Percentiles rank a stretch among this genome's conserved stretches.
Conservation (phyloP, 2,888 invertebrate species). For the Eulithis prunata region DNA sequence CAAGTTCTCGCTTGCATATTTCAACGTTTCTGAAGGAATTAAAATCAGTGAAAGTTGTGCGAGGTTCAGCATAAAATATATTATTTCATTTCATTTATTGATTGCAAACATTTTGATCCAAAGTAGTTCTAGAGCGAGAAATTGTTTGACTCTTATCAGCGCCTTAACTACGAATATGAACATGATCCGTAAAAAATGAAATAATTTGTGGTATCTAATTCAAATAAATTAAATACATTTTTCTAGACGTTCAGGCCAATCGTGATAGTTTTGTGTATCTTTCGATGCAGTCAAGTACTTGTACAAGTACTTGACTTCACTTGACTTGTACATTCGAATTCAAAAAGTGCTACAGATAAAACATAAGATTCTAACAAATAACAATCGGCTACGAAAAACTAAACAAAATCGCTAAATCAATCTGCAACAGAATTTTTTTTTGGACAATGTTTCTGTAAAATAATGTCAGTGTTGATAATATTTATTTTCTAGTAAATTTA, state of each 20-base stretch:
- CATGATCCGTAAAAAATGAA: slow-evolving; percentile 20
- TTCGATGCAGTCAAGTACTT: background rate
- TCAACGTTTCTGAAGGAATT: no score
- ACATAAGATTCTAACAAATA: background rate
- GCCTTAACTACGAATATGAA: slow-evolving; percentile 20
- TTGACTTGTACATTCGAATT: background rate
- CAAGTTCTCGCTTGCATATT: no score
- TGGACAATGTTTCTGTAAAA: no score
- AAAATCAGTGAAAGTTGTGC: no score
- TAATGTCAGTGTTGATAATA: background rate
- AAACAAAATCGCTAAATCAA: background rate
- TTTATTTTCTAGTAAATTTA: background rate
- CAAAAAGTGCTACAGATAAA: background rate
- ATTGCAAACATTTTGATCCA: no score
- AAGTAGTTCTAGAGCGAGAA: no score
- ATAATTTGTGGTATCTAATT: slow-evolving; percentile 15
- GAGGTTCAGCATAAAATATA: no score
- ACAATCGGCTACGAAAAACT: background rate
- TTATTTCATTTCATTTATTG: no score
- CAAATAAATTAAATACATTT: slow-evolving; percentile 16
- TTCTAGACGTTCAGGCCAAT: slow-evolving; percentile 8
- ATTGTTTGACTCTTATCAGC: no score
- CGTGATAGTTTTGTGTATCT: background rate
- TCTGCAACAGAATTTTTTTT: no score
- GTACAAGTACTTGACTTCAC: no score